A percentile compares a stretch with the other conserved stretches of the same genome.
These are phyloP conservation scores for Drosophila truncata DNA, from an alignment of 1,140 invertebrate species.

Conservation along the genomic window DNA sequence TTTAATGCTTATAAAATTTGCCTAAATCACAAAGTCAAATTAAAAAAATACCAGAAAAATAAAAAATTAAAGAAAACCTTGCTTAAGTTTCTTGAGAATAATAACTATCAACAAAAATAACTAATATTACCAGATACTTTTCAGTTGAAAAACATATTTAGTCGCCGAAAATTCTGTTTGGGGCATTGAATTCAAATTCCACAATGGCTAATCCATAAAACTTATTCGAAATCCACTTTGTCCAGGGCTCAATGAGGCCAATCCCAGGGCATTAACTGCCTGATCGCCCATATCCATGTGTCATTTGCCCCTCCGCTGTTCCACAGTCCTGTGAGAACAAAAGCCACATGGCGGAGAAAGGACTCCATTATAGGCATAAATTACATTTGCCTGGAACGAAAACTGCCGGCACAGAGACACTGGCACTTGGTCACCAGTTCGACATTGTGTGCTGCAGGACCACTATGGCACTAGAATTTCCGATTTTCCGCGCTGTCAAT, in stretches of 20 bases:
- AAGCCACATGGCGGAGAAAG: slow-evolving; percentile 36
- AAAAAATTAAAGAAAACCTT: not conserved
- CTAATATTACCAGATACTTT: not conserved
- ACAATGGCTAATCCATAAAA: slow-evolving; percentile 14
- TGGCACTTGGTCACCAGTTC: slow-evolving; percentile 31
- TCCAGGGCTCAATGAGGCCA: slow-evolving; percentile 28
- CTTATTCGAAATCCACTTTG: slow-evolving; percentile 24
- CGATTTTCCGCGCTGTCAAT: slow-evolving; percentile 69
- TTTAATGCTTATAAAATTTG: not conserved
- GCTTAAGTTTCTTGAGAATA: not conserved
- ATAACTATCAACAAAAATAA: not conserved
- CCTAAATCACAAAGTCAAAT: not conserved
- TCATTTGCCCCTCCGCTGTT: slow-evolving; percentile 4
- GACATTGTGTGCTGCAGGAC: slow-evolving; percentile 26
- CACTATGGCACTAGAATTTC: slow-evolving; percentile 49
- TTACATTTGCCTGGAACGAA: slow-evolving; percentile 49
- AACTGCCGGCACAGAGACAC: slow-evolving; percentile 11
- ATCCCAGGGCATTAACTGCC: slow-evolving; percentile 20
- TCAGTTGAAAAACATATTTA: not conserved
- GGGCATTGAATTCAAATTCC: not conserved
- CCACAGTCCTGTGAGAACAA: slow-evolving; percentile 22
- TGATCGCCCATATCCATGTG: slow-evolving; percentile 27
- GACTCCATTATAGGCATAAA: slow-evolving; percentile 65
- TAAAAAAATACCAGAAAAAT: not conserved
- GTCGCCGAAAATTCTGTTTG: too few species aligned